These are phyloP conservation scores for Glomeris maerens DNA, from an alignment of 1,140 invertebrate species.

Conservation along the genomic window DNA sequence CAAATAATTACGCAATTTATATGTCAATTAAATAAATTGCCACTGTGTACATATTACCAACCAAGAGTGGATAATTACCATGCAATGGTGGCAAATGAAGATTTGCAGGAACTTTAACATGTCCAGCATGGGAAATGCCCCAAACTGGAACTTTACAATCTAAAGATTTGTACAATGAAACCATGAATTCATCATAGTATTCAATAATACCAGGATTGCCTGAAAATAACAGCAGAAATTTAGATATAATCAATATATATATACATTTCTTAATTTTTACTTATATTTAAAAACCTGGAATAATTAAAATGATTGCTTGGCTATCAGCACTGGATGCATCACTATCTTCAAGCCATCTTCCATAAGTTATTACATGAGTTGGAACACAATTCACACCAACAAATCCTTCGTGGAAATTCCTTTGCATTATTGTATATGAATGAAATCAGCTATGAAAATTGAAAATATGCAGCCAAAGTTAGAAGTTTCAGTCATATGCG, in stretches of 20 bases:
- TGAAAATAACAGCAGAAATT: slow-evolving; percentile 24
- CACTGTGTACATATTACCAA: neutral
- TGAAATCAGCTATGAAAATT: no score
- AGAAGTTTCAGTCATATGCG: no score
- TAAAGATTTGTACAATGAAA: slow-evolving; percentile 39
- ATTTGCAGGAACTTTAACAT: slow-evolving; percentile 21
- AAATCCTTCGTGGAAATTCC: slow-evolving; percentile 31
- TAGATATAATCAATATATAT: neutral
- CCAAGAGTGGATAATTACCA: slow-evolving; percentile 17
- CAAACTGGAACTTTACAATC: slow-evolving; percentile 47
- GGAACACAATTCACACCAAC: slow-evolving; percentile 44
- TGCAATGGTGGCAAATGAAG: slow-evolving; percentile 17
- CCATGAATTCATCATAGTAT: slow-evolving; percentile 56
- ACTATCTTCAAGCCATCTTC: slow-evolving; percentile 47
- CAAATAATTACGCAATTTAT: slow-evolving; percentile 3
- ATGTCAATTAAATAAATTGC: neutral
- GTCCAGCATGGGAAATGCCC: slow-evolving; percentile 55
- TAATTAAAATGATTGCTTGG: slow-evolving; percentile 29
- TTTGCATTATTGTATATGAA: no score
- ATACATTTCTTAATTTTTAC: slow-evolving; percentile 32
- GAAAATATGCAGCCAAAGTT: no score
- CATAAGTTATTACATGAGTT: slow-evolving; percentile 50
- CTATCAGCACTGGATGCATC: slow-evolving; percentile 23
- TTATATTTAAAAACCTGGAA: slow-evolving; percentile 38
- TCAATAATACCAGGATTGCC: slow-evolving; percentile 56